These are phyloP conservation scores for Pseudopleuronectes americanus DNA, from an alignment of 2,797 vertebrate species.

Conservation along the genomic window DNA sequence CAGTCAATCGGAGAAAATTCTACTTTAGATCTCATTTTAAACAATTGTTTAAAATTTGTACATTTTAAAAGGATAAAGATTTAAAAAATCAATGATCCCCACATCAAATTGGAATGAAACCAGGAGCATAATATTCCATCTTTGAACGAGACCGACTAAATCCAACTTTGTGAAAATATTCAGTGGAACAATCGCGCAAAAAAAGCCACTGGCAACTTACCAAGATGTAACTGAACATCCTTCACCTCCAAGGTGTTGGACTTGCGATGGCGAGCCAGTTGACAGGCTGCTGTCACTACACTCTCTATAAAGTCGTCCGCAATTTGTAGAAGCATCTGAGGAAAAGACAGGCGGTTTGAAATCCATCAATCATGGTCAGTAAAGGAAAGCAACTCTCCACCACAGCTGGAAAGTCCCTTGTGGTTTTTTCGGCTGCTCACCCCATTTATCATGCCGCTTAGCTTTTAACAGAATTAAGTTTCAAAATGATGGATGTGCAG, in stretches of 20 bases:
- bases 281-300: constrained; percentile 96
- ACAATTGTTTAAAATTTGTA: too few relatives aligned
- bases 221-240: constrained; percentile 96
- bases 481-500: constrained; percentile 37
- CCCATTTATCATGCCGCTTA: constrained; percentile 27
- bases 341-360: constrained; percentile 27
- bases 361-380: constrained; percentile 5
- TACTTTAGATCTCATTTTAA: too few relatives aligned
- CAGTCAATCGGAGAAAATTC: too few relatives aligned
- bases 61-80: too few relatives aligned
- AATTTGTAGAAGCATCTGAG: constrained; percentile 96
- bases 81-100: too few relatives aligned
- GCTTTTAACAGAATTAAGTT: constrained; percentile 21
- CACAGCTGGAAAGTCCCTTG: background rate
- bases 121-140: too few relatives aligned
- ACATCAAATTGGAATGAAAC: too few relatives aligned
- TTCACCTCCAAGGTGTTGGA: constrained; percentile 98
- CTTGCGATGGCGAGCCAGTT: constrained; percentile 95
- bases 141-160: too few relatives aligned
- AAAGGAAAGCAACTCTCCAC: background rate
- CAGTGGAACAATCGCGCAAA: background rate
- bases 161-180: too few relatives aligned
- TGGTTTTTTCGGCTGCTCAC: constrained; percentile 17
- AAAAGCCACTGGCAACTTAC: constrained; percentile 72
- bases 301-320: constrained; percentile 99